These are phyloP conservation scores for Nicator chloris DNA, from an alignment of 2,113 vertebrate genomes.

Conservation along the genomic window DNA sequence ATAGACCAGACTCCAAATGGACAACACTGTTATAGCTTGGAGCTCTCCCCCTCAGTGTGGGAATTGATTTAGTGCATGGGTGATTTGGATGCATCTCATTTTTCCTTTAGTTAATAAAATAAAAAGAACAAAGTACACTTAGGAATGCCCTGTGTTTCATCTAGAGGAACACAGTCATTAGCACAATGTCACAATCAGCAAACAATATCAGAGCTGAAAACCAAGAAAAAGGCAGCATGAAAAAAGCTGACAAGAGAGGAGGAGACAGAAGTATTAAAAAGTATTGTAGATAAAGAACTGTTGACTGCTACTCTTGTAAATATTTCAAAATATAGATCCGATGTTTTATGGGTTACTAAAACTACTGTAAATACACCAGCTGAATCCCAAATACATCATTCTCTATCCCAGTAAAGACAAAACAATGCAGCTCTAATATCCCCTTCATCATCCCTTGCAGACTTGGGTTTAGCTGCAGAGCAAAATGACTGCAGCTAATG, in stretches of 20 bases:
- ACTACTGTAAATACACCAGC: slow-evolving; percentile 61
- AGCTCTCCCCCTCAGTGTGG: not conserved
- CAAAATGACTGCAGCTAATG: not conserved
- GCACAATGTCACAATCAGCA: not conserved
- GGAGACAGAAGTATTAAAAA: slow-evolving; percentile 19
- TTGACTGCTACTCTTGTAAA: slow-evolving; percentile 42
- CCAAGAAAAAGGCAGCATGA: not conserved
- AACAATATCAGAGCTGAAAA: not conserved
- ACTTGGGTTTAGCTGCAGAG: slow-evolving; percentile 22
- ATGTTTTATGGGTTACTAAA: slow-evolving; percentile 51
- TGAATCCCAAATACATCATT: slow-evolving; percentile 63
- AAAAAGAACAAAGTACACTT: not conserved
- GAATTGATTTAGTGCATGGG: not conserved
- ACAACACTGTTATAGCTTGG: not conserved
- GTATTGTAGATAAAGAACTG: not conserved
- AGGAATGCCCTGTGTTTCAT: not conserved
- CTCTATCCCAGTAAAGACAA: slow-evolving; percentile 32
- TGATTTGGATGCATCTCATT: not conserved
- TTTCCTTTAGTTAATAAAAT: not conserved
- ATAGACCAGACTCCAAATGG: not conserved
- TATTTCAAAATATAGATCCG: slow-evolving; percentile 26
- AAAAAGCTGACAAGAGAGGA: not conserved
- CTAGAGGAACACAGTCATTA: not conserved
- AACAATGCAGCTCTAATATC: slow-evolving; percentile 26
- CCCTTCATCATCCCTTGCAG: not conserved